These are phyloP conservation scores for Neodon shergylaensis DNA, from an alignment of 2,113 vertebrate genomes.

Conservation along the genomic window DNA sequence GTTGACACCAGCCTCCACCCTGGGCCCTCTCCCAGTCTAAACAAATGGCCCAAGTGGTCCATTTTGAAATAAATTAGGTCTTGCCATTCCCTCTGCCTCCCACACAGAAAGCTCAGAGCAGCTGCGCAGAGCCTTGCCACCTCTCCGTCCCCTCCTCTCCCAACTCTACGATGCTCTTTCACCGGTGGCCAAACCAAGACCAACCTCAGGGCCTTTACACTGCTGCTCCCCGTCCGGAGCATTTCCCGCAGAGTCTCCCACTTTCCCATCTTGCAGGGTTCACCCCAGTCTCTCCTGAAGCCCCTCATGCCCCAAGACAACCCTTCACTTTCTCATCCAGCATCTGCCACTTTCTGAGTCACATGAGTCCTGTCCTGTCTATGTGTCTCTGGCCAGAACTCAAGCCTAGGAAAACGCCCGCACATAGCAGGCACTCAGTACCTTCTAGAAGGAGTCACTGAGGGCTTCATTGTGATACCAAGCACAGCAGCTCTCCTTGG, in stretches of 20 bases:
- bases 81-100: neutral
- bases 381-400: neutral
- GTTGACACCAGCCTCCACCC: neutral
- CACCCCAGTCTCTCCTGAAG: neutral
- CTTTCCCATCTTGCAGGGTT: neutral
- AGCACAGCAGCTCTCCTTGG: neutral
- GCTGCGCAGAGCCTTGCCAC: rapidly evolving
- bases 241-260: neutral
- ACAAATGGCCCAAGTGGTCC: neutral
- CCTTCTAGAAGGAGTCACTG: neutral
- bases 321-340: neutral
- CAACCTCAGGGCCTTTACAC: slow-evolving; percentile 26
- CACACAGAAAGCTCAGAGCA: neutral
- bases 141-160: neutral
- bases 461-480: neutral
- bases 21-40: neutral
- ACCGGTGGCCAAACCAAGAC: neutral
- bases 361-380: neutral
- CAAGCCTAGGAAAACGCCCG: neutral
- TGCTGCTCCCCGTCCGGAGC: neutral
- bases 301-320: rapidly evolving
- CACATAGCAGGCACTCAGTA: rapidly evolving
- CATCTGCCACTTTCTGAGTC: neutral
- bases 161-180: neutral
- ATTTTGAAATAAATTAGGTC: neutral